Percentiles rank a stretch among this genome's conserved stretches.
Conservation (phyloP, 2,888 invertebrate species). For the Philereme vetulata region DNA sequence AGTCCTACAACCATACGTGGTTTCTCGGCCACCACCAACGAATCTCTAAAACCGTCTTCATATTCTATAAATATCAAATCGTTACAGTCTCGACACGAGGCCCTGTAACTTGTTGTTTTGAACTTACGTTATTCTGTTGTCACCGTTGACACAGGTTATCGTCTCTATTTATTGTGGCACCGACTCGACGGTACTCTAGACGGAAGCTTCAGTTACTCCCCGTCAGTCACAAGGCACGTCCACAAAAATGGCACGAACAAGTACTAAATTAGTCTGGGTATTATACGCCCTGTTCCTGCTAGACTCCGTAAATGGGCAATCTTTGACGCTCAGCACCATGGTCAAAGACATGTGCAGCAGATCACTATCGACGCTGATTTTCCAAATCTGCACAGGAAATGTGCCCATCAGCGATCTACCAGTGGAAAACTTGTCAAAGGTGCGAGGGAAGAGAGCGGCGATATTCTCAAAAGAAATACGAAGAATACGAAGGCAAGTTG, state of each 20-base stretch:
- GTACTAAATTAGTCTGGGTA: conserved; percentile 49
- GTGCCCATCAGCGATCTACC: conserved; percentile 52
- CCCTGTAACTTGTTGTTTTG: conserved; percentile 77
- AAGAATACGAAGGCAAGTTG: conserved; percentile 60
- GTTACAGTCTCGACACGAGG: conserved; percentile 63
- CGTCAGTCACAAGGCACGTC: conserved; percentile 47
- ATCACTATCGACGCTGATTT: conserved; percentile 54
- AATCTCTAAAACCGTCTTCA: conserved; percentile 65
- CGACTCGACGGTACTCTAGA: conserved; percentile 58
- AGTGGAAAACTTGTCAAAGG: conserved; percentile 45
- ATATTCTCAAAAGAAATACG: conserved; percentile 51
- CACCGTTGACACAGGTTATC: conserved; percentile 79
- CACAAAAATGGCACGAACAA: conserved; percentile 56
- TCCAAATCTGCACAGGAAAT: conserved; percentile 59
- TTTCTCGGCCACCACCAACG: conserved; percentile 51
- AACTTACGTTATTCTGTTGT: conserved; percentile 71
- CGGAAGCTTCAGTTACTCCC: conserved; percentile 69
- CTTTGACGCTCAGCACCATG: conserved; percentile 54
- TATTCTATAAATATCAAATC: conserved; percentile 75
- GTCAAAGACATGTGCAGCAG: conserved; percentile 60
- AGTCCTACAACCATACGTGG: not conserved
- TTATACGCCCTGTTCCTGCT: conserved; percentile 54
- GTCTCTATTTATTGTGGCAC: conserved; percentile 71
- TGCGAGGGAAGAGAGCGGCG: conserved; percentile 59
- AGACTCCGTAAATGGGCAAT: conserved; percentile 49